A percentile compares a stretch with the other conserved stretches of the same genome.
Conservation (phyloP, 2,113 vertebrate genomes). For the Sander lucioperca region DNA sequence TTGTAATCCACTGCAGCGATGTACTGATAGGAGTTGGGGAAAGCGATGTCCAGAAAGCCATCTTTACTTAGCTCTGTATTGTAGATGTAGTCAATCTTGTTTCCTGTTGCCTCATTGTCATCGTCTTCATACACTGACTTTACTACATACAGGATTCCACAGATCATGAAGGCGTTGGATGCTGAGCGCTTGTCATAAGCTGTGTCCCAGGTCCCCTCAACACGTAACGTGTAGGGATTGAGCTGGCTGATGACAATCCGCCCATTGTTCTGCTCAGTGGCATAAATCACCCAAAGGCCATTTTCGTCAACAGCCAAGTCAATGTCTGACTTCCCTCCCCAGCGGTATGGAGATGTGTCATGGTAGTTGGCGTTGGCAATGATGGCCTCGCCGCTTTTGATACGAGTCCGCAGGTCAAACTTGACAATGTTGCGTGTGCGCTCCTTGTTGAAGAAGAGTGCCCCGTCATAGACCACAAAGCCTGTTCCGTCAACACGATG, state of each 20-base stretch:
- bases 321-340: slow-evolving; percentile 98
- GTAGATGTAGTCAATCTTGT: slow-evolving; percentile 99
- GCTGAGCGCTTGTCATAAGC: slow-evolving; percentile 98
- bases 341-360: slow-evolving; percentile 97
- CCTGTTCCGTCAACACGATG: slow-evolving; percentile 97
- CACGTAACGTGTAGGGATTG: slow-evolving; percentile 95
- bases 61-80: slow-evolving; percentile 98
- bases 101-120: slow-evolving; percentile 97
- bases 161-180: slow-evolving; percentile 99
- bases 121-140: slow-evolving; percentile 98
- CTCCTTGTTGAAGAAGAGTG: slow-evolving; percentile 99
- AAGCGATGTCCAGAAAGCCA: slow-evolving; percentile 94
- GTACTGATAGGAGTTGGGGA: slow-evolving; percentile 99
- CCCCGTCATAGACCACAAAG: slow-evolving; percentile 97
- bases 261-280: slow-evolving; percentile 98
- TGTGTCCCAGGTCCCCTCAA: slow-evolving; percentile 98
- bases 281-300: slow-evolving; percentile 98
- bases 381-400: slow-evolving; percentile 98
- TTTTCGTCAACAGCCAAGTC: slow-evolving; percentile 98
- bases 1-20: slow-evolving; percentile 99
- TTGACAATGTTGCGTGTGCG: slow-evolving; percentile 98
- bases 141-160: slow-evolving; percentile 97
- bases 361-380: slow-evolving; percentile 98
- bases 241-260: slow-evolving; percentile 97
- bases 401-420: slow-evolving; percentile 96